Conservation (phyloP, 2,113 vertebrate genomes). For the Hystrix brachyura region DNA sequence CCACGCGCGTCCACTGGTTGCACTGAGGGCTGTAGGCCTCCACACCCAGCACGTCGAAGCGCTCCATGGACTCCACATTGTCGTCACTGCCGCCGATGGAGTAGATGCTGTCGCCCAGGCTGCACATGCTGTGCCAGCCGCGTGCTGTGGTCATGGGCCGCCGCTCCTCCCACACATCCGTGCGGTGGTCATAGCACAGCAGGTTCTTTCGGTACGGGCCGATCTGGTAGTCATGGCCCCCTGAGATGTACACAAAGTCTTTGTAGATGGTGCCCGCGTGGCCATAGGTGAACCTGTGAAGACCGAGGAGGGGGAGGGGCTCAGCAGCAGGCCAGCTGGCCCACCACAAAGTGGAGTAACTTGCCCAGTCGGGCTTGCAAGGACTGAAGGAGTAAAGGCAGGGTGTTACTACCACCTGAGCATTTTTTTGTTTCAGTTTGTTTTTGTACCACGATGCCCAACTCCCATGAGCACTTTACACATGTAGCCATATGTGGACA, state of each 20-base stretch:
- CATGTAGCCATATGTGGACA: too few relatives aligned
- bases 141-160: constrained; percentile 93
- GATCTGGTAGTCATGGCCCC: constrained; percentile 97
- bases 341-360: neutral
- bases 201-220: constrained; percentile 95
- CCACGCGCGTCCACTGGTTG: constrained; percentile 94
- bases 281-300: constrained; percentile 93
- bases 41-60: constrained; percentile 95
- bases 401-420: neutral
- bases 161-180: constrained; percentile 92
- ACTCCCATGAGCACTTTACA: too few relatives aligned
- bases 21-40: constrained; percentile 94
- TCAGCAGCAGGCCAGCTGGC: neutral
- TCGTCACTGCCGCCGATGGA: constrained; percentile 96
- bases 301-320: neutral
- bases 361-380: rapidly evolving
- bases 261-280: constrained; percentile 94
- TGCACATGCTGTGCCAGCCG: constrained; percentile 98
- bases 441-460: too few relatives aligned
- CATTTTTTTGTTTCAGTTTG: neutral
- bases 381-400: rapidly evolving
- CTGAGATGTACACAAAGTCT: constrained; percentile 95
- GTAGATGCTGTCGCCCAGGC: constrained; percentile 93
- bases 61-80: constrained; percentile 94
- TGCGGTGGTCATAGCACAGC: constrained; percentile 93